phyloP scores from a whole-genome alignment of 2,113 vertebrate species.

The Climacteris rufus region DNA sequence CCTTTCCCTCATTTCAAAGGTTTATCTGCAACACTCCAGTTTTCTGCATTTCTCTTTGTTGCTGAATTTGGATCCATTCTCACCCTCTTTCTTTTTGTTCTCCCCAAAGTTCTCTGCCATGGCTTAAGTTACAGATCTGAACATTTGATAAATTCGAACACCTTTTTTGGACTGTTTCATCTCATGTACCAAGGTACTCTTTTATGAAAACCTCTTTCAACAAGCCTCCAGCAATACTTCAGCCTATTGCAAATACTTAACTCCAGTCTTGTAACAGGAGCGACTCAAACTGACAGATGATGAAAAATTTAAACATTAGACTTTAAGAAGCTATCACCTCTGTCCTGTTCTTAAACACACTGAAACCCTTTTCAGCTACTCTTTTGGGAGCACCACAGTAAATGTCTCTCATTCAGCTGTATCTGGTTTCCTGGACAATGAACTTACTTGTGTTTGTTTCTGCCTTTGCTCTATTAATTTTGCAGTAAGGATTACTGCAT shows the following conservation, averaged over 20 bases:
- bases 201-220: not conserved
- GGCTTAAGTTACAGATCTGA: not conserved
- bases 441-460: conserved; percentile 57
- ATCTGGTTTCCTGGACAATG: conserved; percentile 72
- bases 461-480: conserved; percentile 17
- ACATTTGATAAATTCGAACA: not conserved
- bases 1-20: not conserved
- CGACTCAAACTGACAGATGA: not conserved
- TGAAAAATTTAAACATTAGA: not conserved
- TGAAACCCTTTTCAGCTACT: conserved; percentile 10
- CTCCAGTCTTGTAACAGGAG: not conserved
- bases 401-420: conserved; percentile 18
- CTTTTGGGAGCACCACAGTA: not conserved
- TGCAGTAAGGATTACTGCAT: no score
- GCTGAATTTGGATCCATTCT: not conserved
- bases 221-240: not conserved
- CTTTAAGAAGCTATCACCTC: not conserved
- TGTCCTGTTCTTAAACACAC: not conserved
- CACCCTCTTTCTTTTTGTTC: no score
- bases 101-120: not conserved
- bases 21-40: not conserved
- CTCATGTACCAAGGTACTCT: not conserved
- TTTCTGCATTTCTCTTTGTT: not conserved
- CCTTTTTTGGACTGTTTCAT: not conserved
- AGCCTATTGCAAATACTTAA: not conserved